Percentiles rank a stretch among this genome's conserved stretches.
These are phyloP conservation scores for Trichomycterus rosablanca DNA, from an alignment of 2,113 vertebrate species.

Conservation along the genomic window DNA sequence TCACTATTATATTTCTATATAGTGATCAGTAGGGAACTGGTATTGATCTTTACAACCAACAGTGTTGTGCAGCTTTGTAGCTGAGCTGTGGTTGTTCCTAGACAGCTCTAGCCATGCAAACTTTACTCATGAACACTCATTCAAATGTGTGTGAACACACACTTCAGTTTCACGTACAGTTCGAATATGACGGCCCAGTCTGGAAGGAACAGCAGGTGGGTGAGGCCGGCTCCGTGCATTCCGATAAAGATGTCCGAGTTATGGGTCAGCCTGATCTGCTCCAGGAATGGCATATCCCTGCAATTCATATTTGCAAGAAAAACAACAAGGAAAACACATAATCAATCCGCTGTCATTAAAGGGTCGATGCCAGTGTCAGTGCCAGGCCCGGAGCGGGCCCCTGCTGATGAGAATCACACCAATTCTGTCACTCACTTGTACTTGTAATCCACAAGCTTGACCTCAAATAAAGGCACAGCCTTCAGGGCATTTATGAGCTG, in stretches of 20 bases:
- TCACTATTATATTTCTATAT: no score
- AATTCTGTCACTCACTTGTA: conserved; percentile 78
- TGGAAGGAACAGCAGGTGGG: conserved; percentile 92
- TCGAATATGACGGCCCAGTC: conserved; percentile 97
- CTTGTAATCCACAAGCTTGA: conserved; percentile 92
- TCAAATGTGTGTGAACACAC: no score
- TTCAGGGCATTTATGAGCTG: conserved; percentile 90
- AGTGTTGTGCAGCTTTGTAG: no score
- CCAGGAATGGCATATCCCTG: conserved; percentile 86
- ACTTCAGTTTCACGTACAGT: conserved; percentile 74
- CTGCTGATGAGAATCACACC: conserved; percentile 21
- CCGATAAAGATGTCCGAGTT: conserved; percentile 98
- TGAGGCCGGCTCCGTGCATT: conserved; percentile 94
- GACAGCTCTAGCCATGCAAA: no score
- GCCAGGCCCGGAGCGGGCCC: neutral
- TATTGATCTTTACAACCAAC: no score
- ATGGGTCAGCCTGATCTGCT: conserved; percentile 86
- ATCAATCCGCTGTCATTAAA: conserved; percentile 25
- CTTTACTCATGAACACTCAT: no score
- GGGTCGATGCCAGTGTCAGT: neutral
- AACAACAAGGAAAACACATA: conserved; percentile 7
- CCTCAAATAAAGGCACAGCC: conserved; percentile 81
- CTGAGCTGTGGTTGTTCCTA: no score
- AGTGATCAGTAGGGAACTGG: no score
- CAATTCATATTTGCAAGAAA: conserved; percentile 32